phyloP scores from a whole-genome alignment of 2,888 invertebrate species.

The Salpingus planirostris region DNA sequence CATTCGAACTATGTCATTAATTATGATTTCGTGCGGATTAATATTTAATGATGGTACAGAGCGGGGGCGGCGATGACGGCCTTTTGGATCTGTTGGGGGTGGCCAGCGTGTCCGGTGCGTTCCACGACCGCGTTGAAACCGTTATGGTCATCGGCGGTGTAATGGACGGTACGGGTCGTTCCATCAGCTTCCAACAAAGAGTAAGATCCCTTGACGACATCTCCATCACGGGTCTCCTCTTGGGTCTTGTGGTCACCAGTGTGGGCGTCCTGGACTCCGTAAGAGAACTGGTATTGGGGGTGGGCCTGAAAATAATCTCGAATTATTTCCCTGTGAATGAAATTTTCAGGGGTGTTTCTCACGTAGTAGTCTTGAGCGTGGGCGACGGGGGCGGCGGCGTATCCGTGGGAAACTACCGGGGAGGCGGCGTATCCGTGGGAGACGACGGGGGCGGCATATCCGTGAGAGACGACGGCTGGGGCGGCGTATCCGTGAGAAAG shows the following conservation, averaged over 20 bases:
- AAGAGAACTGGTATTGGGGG: slow-evolving; percentile 48
- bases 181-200: slow-evolving; percentile 29
- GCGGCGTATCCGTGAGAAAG: too few relatives aligned
- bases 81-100: slow-evolving; percentile 4
- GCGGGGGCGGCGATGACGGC: slow-evolving; percentile 8
- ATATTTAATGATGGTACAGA: slow-evolving; percentile 8
- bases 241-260: slow-evolving; percentile 51
- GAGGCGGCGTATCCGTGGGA: slow-evolving; percentile 3
- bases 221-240: slow-evolving; percentile 50
- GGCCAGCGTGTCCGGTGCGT: slow-evolving; percentile 52
- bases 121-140: slow-evolving; percentile 51
- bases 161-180: slow-evolving; percentile 29
- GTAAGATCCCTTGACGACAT: slow-evolving; percentile 43
- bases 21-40: neutral
- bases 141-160: slow-evolving; percentile 30
- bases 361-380: slow-evolving; percentile 14
- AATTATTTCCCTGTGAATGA: neutral
- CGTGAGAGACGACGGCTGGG: slow-evolving; percentile 3
- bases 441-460: slow-evolving; percentile 9
- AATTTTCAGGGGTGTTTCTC: too few relatives aligned
- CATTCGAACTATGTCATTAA: slow-evolving; percentile 5
- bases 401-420: slow-evolving; percentile 1
- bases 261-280: slow-evolving; percentile 48
- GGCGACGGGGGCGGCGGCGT: slow-evolving; percentile 4
- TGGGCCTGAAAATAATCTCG: slow-evolving; percentile 36